Conservation (phyloP, 2,797 vertebrate species). For the Tangara arthus region DNA sequence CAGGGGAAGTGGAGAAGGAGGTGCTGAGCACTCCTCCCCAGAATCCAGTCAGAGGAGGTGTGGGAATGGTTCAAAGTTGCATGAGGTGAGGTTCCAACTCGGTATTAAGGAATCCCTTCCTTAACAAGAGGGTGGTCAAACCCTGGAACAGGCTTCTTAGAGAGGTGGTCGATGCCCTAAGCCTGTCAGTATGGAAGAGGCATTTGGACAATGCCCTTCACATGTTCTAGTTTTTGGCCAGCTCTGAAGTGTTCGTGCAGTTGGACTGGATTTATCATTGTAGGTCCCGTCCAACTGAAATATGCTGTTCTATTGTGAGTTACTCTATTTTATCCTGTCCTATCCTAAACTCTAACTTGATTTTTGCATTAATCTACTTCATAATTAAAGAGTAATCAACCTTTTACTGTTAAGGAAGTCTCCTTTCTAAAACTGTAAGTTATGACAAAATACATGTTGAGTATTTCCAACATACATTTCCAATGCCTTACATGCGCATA, state of each 20-base stretch:
- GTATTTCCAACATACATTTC: neutral
- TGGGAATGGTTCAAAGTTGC: neutral
- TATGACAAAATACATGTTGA: neutral
- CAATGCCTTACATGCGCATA: constrained; percentile 24
- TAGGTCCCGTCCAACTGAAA: neutral
- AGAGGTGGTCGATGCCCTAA: neutral
- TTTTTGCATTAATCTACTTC: constrained; percentile 1
- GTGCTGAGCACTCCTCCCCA: neutral
- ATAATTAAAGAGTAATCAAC: constrained; percentile 11
- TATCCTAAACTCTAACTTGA: neutral
- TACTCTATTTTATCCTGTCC: neutral
- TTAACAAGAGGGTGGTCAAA: neutral
- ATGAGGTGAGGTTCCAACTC: neutral
- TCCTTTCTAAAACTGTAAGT: neutral
- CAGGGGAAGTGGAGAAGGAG: neutral
- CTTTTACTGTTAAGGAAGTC: neutral
- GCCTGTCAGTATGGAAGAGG: neutral
- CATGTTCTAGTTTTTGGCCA: neutral
- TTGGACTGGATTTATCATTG: neutral
- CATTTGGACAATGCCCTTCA: neutral
- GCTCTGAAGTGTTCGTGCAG: neutral
- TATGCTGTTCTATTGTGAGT: neutral
- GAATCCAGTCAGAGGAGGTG: neutral
- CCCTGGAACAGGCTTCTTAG: neutral
- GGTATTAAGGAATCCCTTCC: neutral